Evolutionary conservation across 1,140 invertebrate species (phyloP), one percentile per base, ranked within the genome.

Genomic region (Xylocopa sonorina): DNA sequence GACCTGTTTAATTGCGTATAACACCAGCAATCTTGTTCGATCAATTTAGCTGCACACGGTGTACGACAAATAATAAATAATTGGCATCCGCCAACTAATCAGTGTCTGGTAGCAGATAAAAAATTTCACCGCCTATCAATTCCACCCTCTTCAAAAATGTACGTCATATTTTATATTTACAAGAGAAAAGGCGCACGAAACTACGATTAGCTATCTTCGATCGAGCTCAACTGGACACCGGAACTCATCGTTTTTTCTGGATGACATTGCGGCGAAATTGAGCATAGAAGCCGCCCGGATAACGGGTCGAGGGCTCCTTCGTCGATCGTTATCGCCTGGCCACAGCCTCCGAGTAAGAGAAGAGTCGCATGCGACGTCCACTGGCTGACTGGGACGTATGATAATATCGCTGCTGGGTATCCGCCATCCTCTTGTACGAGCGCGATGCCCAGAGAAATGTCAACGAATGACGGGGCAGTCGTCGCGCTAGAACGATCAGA

Each of bases 401-500:
- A 76, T 76, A 76, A 76, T 76, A 76, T 67, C 62, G 62, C 27
- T n/a, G 34, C 38, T 21, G 34, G 46, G 73, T 67, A 75, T 75
- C 73, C 73, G 32, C 62, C 38, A 76, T 76, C 73, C 34, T 53
- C 62, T 51, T 76, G 62, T 76, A 76, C 62, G 34, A 34, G 6
- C 62, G 24, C 62, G 48, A 67, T 43, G 62, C 38, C 21, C 34
- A 55, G 73, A 63, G n/a, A 76, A 76, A 76, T 76, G 73, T 76
- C 73, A 67, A 51, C 60, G 73, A 76, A 76, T 76, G 73, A 76
- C 73, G 50, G 12, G 21, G 73, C 73, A 55, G 27, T 57, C 38
- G 38, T 3, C 34, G 48, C 34, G 48, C 34, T 7, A 16, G n/a
- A 18, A 5, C 32, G 57, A 74, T 74, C 71, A 62, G 32, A 62